Conservation (phyloP, 2,797 vertebrate species). For the Tokudaia muenninki region DNA sequence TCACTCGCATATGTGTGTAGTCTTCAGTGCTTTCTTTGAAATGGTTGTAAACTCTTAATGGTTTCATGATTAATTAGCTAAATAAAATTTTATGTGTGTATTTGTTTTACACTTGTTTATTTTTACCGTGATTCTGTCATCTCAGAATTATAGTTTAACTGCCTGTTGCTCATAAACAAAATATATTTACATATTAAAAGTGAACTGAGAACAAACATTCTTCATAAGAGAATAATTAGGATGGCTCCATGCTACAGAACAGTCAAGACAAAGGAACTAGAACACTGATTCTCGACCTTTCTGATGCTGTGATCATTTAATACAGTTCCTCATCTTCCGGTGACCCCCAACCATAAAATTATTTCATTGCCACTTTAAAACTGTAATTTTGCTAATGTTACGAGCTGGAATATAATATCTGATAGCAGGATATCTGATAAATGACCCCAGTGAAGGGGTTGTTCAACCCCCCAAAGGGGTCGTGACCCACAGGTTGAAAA, state of each 20-base stretch:
- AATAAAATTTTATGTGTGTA: not conserved
- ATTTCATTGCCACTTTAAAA: not conserved
- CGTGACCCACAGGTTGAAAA: not conserved
- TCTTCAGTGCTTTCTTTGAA: not conserved
- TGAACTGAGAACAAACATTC: not conserved
- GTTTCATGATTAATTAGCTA: not conserved
- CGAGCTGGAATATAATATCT: not conserved
- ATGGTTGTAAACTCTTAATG: not conserved
- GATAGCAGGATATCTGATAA: not conserved
- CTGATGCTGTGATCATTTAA: not conserved
- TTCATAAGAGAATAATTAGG: not conserved
- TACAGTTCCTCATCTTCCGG: not conserved
- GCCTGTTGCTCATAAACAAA: not conserved
- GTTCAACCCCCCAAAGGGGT: not conserved
- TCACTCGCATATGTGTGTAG: not conserved
- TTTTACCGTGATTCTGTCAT: not conserved
- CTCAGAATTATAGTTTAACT: not conserved
- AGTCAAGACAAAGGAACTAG: not conserved
- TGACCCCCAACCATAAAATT: not conserved
- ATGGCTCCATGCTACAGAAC: not conserved
- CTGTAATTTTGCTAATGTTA: not conserved
- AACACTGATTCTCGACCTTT: not conserved
- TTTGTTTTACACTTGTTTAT: slow-evolving; percentile 18
- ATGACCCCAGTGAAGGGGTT: not conserved
- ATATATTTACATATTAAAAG: slow-evolving; percentile 11